Evolutionary conservation across 2,888 invertebrate species (phyloP).

Genomic region (Eupithecia tripunctaria): DNA sequence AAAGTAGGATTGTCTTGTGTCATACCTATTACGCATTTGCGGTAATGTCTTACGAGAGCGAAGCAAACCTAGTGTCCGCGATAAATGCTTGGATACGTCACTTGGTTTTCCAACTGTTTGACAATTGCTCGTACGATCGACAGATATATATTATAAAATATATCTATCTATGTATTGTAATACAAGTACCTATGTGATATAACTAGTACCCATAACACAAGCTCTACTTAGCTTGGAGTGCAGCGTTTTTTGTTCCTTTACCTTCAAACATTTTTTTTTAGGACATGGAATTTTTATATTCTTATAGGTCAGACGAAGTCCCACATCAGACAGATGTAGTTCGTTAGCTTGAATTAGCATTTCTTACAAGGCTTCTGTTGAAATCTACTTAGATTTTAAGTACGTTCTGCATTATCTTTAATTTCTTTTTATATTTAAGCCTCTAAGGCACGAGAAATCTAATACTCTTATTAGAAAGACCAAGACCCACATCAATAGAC

Average conservation of each 20-base stretch:
- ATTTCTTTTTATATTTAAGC: too few relatives aligned
- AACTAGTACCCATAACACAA: not conserved
- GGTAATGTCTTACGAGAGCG: constrained; percentile 75
- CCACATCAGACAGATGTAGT: too few relatives aligned
- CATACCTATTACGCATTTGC: constrained; percentile 75
- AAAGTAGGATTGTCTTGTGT: constrained; percentile 69
- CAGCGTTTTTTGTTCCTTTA: not conserved
- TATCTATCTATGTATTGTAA: too few relatives aligned
- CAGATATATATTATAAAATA: not conserved
- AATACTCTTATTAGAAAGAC: not conserved
- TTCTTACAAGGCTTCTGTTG: too few relatives aligned
- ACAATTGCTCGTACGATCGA: constrained; percentile 22
- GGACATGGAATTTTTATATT: not conserved
- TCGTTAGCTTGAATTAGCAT: too few relatives aligned
- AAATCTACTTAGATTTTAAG: too few relatives aligned
- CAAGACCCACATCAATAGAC: not conserved
- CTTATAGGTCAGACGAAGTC: too few relatives aligned
- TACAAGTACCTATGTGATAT: too few relatives aligned
- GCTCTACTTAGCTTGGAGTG: not conserved
- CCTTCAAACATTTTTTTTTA: too few relatives aligned
- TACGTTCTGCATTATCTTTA: too few relatives aligned
- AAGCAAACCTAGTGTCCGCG: constrained; percentile 60
- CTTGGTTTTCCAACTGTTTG: constrained; percentile 44
- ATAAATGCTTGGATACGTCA: constrained; percentile 47
- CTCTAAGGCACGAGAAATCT: not conserved